phyloP scores from a whole-genome alignment of 2,113 vertebrate genomes.

The Phainopepla nitens region DNA sequence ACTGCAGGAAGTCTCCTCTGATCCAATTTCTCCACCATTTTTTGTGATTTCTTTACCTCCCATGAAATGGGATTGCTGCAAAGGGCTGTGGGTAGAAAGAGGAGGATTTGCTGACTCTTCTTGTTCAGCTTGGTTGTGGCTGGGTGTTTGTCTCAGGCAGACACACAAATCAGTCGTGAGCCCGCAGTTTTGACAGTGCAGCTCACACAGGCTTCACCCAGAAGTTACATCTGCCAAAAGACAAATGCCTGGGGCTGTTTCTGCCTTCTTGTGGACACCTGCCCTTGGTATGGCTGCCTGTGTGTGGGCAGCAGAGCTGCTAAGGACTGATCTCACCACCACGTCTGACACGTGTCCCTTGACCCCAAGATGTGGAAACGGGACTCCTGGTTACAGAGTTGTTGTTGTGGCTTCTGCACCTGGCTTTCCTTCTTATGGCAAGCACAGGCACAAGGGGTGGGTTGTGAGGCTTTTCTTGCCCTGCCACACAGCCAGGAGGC shows the following conservation, averaged over 20 bases:
- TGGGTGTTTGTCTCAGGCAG: neutral
- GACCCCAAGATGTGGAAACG: rapidly evolving
- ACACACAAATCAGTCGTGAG: rapidly evolving
- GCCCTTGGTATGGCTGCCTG: neutral
- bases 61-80: neutral
- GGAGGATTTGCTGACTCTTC: neutral
- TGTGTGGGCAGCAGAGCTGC: neutral
- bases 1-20: neutral
- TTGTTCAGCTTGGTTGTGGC: neutral
- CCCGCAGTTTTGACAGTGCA: neutral
- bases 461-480: neutral
- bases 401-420: neutral
- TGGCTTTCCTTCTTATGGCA: neutral
- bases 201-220: neutral
- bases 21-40: neutral
- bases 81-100: neutral
- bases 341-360: rapidly evolving
- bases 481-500: neutral
- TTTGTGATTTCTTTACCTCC: neutral
- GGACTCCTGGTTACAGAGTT: neutral
- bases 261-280: neutral
- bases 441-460: neutral
- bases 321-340: neutral
- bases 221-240: neutral
- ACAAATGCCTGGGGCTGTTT: neutral